These are phyloP conservation scores for Psilanteris sp. DNA, from an alignment of 1,140 invertebrate species.

Conservation along the genomic window DNA sequence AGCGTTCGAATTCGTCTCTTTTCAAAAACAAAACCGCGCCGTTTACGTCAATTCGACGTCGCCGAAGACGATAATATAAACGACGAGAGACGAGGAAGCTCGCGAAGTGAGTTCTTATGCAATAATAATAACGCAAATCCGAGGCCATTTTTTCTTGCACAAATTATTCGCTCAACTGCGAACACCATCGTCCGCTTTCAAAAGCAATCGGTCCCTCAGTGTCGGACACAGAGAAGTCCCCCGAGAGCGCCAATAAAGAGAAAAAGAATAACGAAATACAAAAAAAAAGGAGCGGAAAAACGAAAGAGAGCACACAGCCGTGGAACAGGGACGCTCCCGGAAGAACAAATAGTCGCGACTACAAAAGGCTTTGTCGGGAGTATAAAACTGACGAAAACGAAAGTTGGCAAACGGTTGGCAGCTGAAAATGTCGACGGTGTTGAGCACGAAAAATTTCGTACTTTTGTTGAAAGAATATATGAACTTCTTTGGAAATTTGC, in stretches of 20 bases:
- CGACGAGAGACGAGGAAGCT: no score
- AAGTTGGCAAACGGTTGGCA: constrained; percentile 38
- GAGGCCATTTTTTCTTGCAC: constrained; percentile 2
- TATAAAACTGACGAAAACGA: constrained; percentile 47
- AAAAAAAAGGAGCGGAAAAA: neutral
- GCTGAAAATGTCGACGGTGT: constrained; percentile 8
- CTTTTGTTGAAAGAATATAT: no score
- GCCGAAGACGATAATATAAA: no score
- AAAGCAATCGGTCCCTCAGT: constrained; percentile 6
- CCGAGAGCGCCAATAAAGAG: constrained; percentile 11
- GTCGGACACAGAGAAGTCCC: neutral
- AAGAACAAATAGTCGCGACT: constrained; percentile 33
- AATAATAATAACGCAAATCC: constrained; percentile 1
- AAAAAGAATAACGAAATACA: constrained; percentile 3
- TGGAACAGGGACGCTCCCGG: constrained; percentile 8
- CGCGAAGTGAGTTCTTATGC: no score
- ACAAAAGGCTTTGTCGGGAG: constrained; percentile 31
- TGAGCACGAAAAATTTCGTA: constrained; percentile 10
- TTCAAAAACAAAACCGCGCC: no score
- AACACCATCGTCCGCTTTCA: constrained; percentile 7
- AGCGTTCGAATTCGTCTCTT: no score
- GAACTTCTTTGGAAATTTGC: constrained; percentile 13
- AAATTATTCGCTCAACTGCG: neutral
- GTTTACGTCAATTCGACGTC: no score
- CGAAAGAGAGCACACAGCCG: neutral